phyloP scores from a whole-genome alignment of 2,113 vertebrate species.

The Zapornia atra region DNA sequence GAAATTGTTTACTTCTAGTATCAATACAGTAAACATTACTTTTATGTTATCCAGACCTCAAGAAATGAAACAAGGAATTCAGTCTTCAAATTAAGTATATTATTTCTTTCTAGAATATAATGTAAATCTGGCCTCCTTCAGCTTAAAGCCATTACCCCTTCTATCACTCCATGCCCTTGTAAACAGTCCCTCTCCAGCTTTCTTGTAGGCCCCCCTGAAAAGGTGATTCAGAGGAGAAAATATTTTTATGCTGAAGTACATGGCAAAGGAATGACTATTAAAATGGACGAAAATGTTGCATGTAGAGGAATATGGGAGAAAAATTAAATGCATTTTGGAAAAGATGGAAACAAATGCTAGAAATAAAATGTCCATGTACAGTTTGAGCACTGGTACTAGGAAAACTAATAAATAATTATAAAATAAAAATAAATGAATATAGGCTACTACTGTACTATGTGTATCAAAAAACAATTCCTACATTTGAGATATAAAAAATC shows the following conservation, averaged over 20 bases:
- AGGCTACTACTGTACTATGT: background rate
- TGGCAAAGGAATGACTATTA: background rate
- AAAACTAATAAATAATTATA: background rate
- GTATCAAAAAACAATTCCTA: background rate
- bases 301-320: background rate
- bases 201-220: too few relatives aligned
- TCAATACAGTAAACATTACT: background rate
- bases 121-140: too few relatives aligned
- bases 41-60: background rate
- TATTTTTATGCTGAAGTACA: background rate
- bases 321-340: background rate
- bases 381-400: background rate
- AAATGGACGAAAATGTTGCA: background rate
- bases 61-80: background rate
- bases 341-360: background rate
- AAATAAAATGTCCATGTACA: background rate
- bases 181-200: too few relatives aligned
- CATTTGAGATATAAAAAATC: background rate
- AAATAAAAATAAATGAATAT: too few relatives aligned
- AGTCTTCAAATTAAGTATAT: background rate
- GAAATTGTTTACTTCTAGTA: background rate
- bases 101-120: background rate
- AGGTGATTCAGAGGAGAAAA: background rate
- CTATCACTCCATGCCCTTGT: too few relatives aligned
- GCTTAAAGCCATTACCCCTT: too few relatives aligned